Evolutionary conservation across 2,888 invertebrate species (phyloP), one percentile per base, ranked within the genome.

Genomic region (Apoderus coryli): DNA sequence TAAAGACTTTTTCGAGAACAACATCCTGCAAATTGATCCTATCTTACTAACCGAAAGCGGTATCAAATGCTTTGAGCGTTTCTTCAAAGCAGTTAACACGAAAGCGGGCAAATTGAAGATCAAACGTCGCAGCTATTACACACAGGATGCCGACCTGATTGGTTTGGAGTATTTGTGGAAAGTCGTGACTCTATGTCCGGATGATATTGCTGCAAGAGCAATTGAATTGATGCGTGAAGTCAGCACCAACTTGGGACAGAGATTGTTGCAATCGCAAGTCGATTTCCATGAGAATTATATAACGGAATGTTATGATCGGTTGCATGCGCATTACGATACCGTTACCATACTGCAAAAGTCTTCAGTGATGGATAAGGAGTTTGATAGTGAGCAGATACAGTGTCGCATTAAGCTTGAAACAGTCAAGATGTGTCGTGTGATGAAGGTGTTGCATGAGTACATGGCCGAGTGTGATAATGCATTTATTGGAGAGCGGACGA

Each of bases 111-210:
- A 92, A 63, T 62, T 95, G 35, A 80, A 86, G 56, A 67, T 78
- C 37, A 89, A 86, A 56, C 67, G 88, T 51, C 72, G 88, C 46
- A 77, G 80, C 39, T 76, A 80, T 58, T 67, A 85, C 49, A 80
- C 93, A 62, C 89, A 92, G 57, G 89, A 92, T 60, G 77, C 85
- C 44, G 90, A 93, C 65, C 72, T 95, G 50, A 88, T 92, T 54
- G 95, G 95, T 41, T 75, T 88, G 53, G 93, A 95, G 60, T 95
- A 95, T 65, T 67, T 95, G 47, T 95, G 95, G 95, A 57, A 56
- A 43, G 56, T 59, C 4, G 85, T 93, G 43, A 80, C 89, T 12
- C 77, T 82, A 42, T 85, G 89, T 43, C 75, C 79, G 2, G 90
- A 93, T 54, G 90, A 90, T 47, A 92, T 95, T 45, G 89, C 93